Evolutionary conservation across 1,140 invertebrate species (phyloP).

Genomic region (Euura saliciscinereae): DNA sequence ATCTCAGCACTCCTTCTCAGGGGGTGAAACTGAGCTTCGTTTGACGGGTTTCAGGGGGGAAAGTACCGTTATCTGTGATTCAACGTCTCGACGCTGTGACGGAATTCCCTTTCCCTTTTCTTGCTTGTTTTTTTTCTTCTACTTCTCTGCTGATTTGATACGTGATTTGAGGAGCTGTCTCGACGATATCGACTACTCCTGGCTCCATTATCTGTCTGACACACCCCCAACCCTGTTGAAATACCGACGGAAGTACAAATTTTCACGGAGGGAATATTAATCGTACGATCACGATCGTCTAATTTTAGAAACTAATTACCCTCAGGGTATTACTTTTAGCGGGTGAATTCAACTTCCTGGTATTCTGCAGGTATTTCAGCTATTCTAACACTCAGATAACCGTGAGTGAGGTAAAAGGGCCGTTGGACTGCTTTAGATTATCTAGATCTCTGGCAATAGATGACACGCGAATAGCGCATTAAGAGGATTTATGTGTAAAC

Average conservation of each 20-base stretch:
- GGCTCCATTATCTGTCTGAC: too few relatives aligned
- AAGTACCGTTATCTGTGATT: not conserved
- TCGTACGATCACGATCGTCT: too few relatives aligned
- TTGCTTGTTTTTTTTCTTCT: not conserved
- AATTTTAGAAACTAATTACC: too few relatives aligned
- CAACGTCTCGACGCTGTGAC: not conserved
- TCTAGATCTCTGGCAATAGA: not conserved
- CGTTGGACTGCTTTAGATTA: conserved; percentile 1
- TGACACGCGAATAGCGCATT: conserved; percentile 4
- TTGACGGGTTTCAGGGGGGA: not conserved
- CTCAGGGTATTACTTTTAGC: not conserved
- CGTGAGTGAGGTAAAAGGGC: not conserved
- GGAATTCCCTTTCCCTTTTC: not conserved
- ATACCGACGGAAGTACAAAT: not conserved
- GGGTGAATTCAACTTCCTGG: not conserved
- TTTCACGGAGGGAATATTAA: too few relatives aligned
- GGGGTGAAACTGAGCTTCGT: not conserved
- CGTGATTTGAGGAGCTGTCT: not conserved
- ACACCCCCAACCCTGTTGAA: not conserved
- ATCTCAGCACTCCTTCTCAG: not conserved
- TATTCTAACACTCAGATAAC: not conserved
- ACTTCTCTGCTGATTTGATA: not conserved
- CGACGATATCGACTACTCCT: not conserved
- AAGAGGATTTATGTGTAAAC: conserved; percentile 7
- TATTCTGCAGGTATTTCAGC: not conserved